A percentile compares a stretch with the other conserved stretches of the same genome.
phyloP scores from a whole-genome alignment of 2,888 invertebrate species.

The Tribolium freemani region DNA sequence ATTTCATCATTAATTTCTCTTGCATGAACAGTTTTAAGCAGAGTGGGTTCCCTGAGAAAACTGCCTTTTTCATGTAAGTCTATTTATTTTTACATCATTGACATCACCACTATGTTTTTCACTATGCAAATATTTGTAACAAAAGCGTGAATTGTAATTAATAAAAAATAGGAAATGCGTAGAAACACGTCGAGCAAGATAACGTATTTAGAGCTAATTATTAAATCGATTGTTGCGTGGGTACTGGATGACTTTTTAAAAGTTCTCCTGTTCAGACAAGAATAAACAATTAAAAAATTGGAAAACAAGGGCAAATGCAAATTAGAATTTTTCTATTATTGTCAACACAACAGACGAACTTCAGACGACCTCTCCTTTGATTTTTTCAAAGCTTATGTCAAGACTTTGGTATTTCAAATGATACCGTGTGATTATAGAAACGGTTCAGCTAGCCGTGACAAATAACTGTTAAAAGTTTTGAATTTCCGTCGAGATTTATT shows the following conservation, averaged over 20 bases:
- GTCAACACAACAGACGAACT: background rate
- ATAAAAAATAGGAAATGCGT: background rate
- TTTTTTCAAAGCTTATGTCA: background rate
- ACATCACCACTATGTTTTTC: background rate
- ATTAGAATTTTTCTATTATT: background rate
- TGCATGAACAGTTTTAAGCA: constrained; percentile 62
- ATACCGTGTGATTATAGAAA: background rate
- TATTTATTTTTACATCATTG: constrained; percentile 33
- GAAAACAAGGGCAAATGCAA: background rate
- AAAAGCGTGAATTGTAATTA: background rate
- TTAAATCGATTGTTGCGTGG: background rate
- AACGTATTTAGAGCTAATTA: background rate
- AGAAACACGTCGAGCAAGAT: background rate
- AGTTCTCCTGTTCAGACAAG: background rate
- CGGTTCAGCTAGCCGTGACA: background rate
- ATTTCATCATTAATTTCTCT: constrained; percentile 53
- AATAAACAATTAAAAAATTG: background rate
- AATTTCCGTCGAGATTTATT: background rate
- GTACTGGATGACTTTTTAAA: background rate
- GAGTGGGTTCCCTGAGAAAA: constrained; percentile 61
- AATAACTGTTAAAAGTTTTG: background rate
- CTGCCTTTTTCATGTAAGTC: constrained; percentile 59
- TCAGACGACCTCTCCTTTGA: background rate
- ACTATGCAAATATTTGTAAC: background rate
- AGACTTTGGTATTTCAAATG: background rate